A percentile compares a stretch with the other conserved stretches of the same genome.
Conservation (phyloP, 2,888 invertebrate species). For the Invenusta paracnida region DNA sequence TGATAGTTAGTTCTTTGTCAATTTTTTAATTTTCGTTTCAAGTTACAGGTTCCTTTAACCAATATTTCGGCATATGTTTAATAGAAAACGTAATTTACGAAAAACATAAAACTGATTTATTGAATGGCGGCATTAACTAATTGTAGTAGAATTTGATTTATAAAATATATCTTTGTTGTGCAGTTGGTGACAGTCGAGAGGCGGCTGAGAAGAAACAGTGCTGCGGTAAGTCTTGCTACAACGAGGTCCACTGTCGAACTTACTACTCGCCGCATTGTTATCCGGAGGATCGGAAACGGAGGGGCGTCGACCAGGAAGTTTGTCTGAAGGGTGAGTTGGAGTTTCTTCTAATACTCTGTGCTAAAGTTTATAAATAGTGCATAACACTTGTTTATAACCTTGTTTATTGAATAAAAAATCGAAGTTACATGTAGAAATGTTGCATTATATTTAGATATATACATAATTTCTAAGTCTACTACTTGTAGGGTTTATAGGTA, state of each 20-base stretch:
- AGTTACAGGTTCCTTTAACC: too few species aligned
- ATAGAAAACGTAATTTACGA: too few species aligned
- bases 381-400: not conserved
- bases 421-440: not conserved
- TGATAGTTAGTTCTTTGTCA: too few species aligned
- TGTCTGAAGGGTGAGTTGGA: not conserved
- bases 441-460: too few species aligned
- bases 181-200: not conserved
- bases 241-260: not conserved
- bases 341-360: not conserved
- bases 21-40: too few species aligned
- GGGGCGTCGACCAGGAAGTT: not conserved
- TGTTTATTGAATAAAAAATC: not conserved
- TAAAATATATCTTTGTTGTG: too few species aligned
- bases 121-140: too few species aligned
- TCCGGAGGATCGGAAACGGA: not conserved
- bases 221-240: not conserved
- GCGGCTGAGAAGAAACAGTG: not conserved
- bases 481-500: too few species aligned
- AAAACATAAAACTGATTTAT: too few species aligned
- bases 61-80: too few species aligned
- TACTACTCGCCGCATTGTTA: constrained; percentile 3
- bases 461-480: too few species aligned
- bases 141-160: too few species aligned
- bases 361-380: not conserved